Evolutionary conservation across 2,113 vertebrate genomes (phyloP), one percentile per base, ranked within the genome.

Genomic region (Corydoras sp.): DNA sequence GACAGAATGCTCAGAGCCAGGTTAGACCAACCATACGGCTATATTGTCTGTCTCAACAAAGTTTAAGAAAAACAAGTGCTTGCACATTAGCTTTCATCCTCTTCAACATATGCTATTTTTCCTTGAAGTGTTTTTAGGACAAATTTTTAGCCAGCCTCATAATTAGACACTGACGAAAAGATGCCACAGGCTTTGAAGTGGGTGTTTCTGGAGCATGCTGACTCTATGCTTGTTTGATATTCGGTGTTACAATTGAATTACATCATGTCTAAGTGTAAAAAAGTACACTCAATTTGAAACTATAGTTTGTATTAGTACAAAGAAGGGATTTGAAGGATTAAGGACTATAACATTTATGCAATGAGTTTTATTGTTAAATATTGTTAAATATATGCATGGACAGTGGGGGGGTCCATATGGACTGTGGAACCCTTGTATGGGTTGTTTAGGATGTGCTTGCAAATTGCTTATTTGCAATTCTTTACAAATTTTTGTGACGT

Each of bases 171-270:
- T 61, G 59, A 53, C 8, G 43, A 64, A 71, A 51, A 64, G 60
- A 69, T 35, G 56, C 65, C 62, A 13, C 15, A 54, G 56, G 63
- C 62, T 69, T 73, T 70, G 62, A 73, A 73, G 66, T 48, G 61
- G 65, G 58, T 66, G 76, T 71, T 74, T 70, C 71, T 67, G 58
- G 60, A 64, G 61, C 53, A 63, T 29, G 67, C 56, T 58, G 64
- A 51, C 76, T 74, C 49, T 43, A 43, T 29, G 53, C 50, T 11
- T 69, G 58, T 78, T 74, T 74, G 76, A 78, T 74, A 63, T 71
- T 77, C 71, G 72, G 62, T 58, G 15, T 78, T 78, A 74, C 68
- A 63, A 69, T 74, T 68, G 68, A 62, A 74, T 78, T 78, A 67
- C 76, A 78, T 78, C 76, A 78, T 63, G 72, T 62, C 53, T 31